Conservation (phyloP, 2,113 vertebrate genomes). For the Mola mola region DNA sequence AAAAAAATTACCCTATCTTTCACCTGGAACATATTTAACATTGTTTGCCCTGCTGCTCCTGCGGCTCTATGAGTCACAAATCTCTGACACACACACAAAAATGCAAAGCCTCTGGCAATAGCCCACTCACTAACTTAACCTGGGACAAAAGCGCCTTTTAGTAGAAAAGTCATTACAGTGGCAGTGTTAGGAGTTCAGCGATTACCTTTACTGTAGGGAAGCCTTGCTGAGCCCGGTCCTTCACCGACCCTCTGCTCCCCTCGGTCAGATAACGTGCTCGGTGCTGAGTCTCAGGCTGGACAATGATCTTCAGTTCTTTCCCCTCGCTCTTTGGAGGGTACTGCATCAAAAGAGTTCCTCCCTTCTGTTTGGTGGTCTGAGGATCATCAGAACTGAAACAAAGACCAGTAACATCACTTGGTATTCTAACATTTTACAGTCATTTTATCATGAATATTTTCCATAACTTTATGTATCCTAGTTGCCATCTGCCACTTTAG, state of each 20-base stretch:
- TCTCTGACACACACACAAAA: too few species aligned
- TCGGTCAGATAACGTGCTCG: slow-evolving; percentile 96
- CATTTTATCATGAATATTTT: slow-evolving; percentile 3
- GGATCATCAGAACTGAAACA: slow-evolving; percentile 77
- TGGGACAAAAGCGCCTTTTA: too few species aligned
- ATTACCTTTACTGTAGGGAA: slow-evolving; percentile 96
- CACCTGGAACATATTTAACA: too few species aligned
- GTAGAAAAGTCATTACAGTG: background rate
- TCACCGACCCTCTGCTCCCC: slow-evolving; percentile 97
- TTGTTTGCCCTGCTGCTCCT: too few species aligned
- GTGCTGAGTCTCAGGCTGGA: slow-evolving; percentile 97
- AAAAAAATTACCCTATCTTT: too few species aligned
- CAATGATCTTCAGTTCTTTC: slow-evolving; percentile 95
- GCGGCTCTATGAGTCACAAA: too few species aligned
- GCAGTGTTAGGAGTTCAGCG: slow-evolving; percentile 1
- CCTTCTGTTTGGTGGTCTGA: slow-evolving; percentile 81
- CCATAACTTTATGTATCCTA: background rate
- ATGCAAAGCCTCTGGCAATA: slow-evolving; percentile 5
- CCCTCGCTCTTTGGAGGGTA: slow-evolving; percentile 93
- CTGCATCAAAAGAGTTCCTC: slow-evolving; percentile 88
- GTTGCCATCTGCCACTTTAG: background rate
- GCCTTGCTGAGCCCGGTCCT: slow-evolving; percentile 95
- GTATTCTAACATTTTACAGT: background rate
- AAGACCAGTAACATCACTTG: slow-evolving; percentile 24
- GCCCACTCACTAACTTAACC: slow-evolving; percentile 17